A percentile compares a stretch with the other conserved stretches of the same genome.
Evolutionary conservation across 2,797 vertebrate species (phyloP).

Genomic region (Basileuterus tristriatus): DNA sequence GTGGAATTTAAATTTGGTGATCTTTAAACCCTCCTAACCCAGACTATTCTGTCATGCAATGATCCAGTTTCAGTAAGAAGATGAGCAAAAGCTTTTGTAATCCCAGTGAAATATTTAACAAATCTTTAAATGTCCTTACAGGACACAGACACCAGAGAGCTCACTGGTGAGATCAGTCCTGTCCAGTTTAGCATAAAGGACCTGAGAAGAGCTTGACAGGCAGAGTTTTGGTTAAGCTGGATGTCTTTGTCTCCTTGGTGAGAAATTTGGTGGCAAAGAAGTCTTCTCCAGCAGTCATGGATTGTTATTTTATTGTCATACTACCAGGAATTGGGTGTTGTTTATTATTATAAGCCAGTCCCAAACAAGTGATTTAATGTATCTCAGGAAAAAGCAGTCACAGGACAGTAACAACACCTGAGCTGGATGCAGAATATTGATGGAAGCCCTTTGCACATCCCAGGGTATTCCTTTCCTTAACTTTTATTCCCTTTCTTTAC

Average conservation of each 20-base stretch:
- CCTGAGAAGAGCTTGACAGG: neutral
- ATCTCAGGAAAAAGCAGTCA: neutral
- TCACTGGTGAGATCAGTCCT: neutral
- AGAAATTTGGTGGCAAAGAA: neutral
- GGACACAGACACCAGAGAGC: neutral
- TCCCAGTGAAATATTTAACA: neutral
- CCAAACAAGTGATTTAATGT: neutral
- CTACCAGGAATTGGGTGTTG: neutral
- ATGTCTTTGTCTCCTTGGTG: neutral
- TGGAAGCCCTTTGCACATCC: neutral
- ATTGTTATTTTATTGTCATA: neutral
- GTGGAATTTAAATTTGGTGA: neutral
- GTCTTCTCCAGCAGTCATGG: neutral
- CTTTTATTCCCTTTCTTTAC: neutral
- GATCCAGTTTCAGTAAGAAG: accelerated
- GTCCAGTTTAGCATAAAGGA: neutral
- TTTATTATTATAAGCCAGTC: neutral
- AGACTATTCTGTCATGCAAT: accelerated
- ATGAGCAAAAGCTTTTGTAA: neutral
- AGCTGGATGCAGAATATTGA: neutral
- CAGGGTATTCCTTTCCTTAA: neutral
- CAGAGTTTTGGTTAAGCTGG: neutral
- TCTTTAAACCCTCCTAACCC: neutral
- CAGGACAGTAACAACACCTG: neutral
- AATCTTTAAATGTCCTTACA: neutral